Evolutionary conservation across 1,140 invertebrate species (phyloP).

Genomic region (Zeugodacus cucurbitae): DNA sequence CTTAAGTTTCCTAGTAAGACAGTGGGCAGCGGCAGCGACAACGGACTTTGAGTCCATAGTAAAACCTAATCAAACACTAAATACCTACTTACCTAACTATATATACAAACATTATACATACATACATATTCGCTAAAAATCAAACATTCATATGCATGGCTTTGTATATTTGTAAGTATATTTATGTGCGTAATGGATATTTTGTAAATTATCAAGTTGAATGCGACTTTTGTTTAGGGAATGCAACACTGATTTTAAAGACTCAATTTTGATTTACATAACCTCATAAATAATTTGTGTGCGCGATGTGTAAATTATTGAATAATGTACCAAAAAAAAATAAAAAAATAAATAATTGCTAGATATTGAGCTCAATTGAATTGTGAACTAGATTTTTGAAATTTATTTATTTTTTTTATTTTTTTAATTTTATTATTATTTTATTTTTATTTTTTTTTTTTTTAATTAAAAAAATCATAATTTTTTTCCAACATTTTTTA

Average conservation of each 20-base stretch:
- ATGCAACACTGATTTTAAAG: conserved; percentile 17
- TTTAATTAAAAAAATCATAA: background rate
- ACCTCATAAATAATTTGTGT: background rate
- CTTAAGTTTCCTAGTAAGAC: too few relatives aligned
- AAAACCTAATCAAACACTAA: conserved; percentile 43
- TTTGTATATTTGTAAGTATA: conserved; percentile 10
- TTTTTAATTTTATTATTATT: background rate
- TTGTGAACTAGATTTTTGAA: background rate
- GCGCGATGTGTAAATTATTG: too few relatives aligned
- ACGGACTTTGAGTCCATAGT: background rate
- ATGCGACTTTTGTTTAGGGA: conserved; percentile 45
- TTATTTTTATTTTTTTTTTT: background rate
- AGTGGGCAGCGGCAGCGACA: background rate
- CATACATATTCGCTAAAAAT: conserved; percentile 32
- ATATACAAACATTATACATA: conserved; percentile 56
- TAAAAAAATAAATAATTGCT: background rate
- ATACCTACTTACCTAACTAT: conserved; percentile 41
- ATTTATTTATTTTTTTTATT: too few relatives aligned
- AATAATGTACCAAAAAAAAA: background rate
- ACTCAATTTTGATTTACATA: background rate
- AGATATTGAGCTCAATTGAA: background rate
- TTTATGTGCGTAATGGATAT: conserved; percentile 5
- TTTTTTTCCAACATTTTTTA: too few relatives aligned
- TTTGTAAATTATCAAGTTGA: conserved; percentile 6
- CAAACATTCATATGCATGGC: conserved; percentile 13